phyloP scores from a whole-genome alignment of 2,888 invertebrate genomes.

The Heteromurus nitidus region DNA sequence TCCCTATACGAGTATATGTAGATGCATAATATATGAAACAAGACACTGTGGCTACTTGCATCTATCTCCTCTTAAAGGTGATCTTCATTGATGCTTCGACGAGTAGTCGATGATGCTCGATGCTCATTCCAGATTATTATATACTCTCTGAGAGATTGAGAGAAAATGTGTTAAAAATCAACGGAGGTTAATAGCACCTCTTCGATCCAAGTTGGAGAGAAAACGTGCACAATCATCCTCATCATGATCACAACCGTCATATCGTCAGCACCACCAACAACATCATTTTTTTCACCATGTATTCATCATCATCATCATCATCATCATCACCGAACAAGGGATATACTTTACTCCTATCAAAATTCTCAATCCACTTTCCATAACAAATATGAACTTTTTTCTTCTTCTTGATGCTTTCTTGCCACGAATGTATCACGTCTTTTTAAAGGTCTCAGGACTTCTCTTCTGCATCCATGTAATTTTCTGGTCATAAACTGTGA shows the following conservation, averaged over 20 bases:
- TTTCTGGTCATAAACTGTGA: conserved; percentile 68
- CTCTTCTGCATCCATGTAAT: conserved; percentile 49
- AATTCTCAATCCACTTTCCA: conserved; percentile 3
- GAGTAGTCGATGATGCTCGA: background rate
- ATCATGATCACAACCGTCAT: conserved; percentile 22
- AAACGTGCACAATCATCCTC: conserved; percentile 40
- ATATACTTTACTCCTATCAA: background rate
- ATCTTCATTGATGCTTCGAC: background rate
- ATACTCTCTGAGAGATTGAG: background rate
- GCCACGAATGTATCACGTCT: conserved; percentile 2
- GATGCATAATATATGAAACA: background rate
- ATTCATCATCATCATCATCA: background rate
- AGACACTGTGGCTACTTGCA: background rate
- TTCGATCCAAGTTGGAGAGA: conserved; percentile 44
- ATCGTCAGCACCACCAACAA: too few species aligned
- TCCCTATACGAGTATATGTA: background rate
- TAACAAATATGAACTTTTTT: background rate
- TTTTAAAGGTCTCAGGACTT: background rate
- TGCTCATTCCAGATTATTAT: background rate
- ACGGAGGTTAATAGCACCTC: conserved; percentile 59
- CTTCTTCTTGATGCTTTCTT: background rate
- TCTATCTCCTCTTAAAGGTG: background rate
- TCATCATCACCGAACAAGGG: too few species aligned
- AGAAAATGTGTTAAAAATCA: conserved; percentile 59
- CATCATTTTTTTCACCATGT: conserved; percentile 16